Percentiles rank a stretch among this genome's conserved stretches.
Evolutionary conservation across 2,888 invertebrate genomes (phyloP).

Genomic region (Xanthia togata): DNA sequence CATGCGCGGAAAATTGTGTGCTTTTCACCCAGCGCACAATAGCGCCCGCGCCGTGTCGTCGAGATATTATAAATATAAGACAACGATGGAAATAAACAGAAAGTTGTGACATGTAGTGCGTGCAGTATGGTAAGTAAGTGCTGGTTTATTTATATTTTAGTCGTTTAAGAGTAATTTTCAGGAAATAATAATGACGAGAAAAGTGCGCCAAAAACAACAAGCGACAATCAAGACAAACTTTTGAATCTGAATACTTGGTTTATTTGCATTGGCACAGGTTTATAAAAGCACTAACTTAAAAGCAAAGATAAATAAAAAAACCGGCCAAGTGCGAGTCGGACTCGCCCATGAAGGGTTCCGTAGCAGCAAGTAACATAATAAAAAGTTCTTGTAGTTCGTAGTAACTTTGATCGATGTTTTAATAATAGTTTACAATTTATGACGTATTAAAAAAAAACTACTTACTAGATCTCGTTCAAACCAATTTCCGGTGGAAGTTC

Average conservation of each 20-base stretch:
- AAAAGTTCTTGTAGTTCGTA: too few relatives aligned
- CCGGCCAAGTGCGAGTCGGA: too few relatives aligned
- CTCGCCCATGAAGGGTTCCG: too few relatives aligned
- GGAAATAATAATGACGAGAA: too few relatives aligned
- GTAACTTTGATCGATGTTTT: too few relatives aligned
- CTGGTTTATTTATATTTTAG: background rate
- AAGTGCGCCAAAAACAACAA: background rate
- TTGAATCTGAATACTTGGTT: background rate
- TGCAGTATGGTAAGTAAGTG: constrained; percentile 67
- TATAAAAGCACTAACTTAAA: constrained; percentile 2
- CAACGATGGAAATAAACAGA: constrained; percentile 51
- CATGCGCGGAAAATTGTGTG: constrained; percentile 74
- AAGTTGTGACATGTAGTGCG: constrained; percentile 61
- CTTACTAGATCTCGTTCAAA: too few relatives aligned
- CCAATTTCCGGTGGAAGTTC: too few relatives aligned
- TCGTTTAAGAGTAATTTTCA: background rate
- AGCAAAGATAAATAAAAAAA: background rate
- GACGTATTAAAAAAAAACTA: too few relatives aligned
- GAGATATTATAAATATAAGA: constrained; percentile 68
- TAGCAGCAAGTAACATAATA: too few relatives aligned
- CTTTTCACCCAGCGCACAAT: constrained; percentile 71
- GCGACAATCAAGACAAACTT: background rate
- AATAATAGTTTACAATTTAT: too few relatives aligned
- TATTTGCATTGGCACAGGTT: background rate
- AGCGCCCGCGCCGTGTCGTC: constrained; percentile 39